These are phyloP conservation scores for Phataginus tetradactyla DNA, from an alignment of 2,797 vertebrate genomes.

Conservation along the genomic window DNA sequence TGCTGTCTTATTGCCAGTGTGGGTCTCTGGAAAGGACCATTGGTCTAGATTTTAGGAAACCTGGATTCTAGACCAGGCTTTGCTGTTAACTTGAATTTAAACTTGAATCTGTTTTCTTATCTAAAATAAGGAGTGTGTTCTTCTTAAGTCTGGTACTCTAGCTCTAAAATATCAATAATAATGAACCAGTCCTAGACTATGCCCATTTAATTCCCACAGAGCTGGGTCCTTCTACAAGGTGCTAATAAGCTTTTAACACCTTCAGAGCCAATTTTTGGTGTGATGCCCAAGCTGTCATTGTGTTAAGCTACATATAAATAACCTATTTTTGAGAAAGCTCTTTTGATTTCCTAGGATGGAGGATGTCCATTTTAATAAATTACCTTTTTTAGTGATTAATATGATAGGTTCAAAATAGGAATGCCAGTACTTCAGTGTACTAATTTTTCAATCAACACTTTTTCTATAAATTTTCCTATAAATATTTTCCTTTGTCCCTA, in stretches of 20 bases:
- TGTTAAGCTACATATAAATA: not conserved
- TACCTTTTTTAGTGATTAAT: conserved; percentile 54
- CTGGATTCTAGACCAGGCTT: not conserved
- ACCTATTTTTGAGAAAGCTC: conserved; percentile 33
- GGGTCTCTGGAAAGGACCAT: not conserved
- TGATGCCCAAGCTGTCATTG: not conserved
- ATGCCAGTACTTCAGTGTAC: not conserved
- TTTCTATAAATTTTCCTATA: conserved; percentile 33
- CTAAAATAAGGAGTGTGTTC: not conserved
- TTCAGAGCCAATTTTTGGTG: not conserved
- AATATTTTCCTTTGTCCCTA: not conserved
- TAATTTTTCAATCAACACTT: conserved; percentile 62
- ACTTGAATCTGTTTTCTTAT: not conserved
- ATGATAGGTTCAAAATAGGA: conserved; percentile 33
- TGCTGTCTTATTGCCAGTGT: not conserved
- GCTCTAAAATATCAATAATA: conserved; percentile 38
- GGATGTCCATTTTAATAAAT: conserved; percentile 13
- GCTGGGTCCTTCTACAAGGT: not conserved
- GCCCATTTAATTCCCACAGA: not conserved
- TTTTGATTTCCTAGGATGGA: conserved; percentile 8
- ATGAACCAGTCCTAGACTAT: not conserved
- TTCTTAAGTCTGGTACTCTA: not conserved
- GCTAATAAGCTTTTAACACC: conserved; percentile 52
- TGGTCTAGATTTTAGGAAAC: not conserved
- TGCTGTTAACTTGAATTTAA: not conserved